Conservation (phyloP, 2,797 vertebrate species). For the Oreortyx pictus region DNA sequence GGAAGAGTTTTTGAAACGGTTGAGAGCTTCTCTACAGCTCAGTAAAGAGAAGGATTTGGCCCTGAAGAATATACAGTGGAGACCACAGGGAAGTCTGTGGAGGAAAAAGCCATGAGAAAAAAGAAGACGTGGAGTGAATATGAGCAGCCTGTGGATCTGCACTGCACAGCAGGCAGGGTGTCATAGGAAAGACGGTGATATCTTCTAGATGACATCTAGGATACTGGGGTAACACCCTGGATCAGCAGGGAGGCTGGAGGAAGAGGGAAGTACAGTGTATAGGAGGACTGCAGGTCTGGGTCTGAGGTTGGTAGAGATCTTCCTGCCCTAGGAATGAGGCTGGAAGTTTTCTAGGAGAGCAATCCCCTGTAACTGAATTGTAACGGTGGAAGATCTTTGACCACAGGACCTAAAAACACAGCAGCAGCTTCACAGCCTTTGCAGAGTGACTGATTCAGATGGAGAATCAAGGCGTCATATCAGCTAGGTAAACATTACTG, state of each 20-base stretch:
- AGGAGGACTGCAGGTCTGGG: background rate
- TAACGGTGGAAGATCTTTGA: background rate
- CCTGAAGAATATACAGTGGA: background rate
- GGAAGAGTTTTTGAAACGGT: background rate
- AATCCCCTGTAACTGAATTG: background rate
- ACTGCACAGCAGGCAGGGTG: fast-evolving
- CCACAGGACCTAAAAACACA: background rate
- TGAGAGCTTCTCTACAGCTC: background rate
- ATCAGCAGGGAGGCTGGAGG: background rate
- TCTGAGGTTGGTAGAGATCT: background rate
- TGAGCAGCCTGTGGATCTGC: background rate
- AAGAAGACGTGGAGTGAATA: background rate
- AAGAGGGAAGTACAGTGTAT: background rate
- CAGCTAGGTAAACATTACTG: background rate
- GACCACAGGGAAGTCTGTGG: background rate
- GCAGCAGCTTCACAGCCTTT: background rate
- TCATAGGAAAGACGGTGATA: background rate
- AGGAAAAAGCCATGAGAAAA: background rate
- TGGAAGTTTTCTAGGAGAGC: background rate
- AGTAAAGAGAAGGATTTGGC: background rate
- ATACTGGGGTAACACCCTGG: background rate
- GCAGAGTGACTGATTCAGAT: background rate
- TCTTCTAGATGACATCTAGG: background rate
- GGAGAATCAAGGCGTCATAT: background rate
- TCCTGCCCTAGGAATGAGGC: background rate